Percentiles rank a stretch among this genome's conserved stretches.
Evolutionary conservation across 2,113 vertebrate species (phyloP).

Genomic region (Archocentrus centrarchus): DNA sequence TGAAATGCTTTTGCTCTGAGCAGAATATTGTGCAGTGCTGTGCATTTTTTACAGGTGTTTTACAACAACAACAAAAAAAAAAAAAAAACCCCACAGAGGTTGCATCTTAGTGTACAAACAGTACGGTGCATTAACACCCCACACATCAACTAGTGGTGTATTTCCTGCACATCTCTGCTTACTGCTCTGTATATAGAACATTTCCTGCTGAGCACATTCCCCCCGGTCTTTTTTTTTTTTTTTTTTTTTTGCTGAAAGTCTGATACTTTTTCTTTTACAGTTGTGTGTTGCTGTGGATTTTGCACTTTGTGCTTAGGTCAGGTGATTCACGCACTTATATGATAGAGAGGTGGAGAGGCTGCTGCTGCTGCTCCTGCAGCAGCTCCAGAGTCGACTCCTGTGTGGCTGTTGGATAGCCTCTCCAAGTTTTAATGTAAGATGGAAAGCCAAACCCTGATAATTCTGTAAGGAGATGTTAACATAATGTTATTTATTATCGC

Average conservation of each 20-base stretch:
- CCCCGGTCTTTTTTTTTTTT: background rate
- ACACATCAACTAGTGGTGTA: background rate
- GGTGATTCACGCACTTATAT: slow-evolving; percentile 1
- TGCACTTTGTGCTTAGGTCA: slow-evolving; percentile 20
- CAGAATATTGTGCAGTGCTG: background rate
- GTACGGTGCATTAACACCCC: slow-evolving; percentile 13
- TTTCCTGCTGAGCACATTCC: slow-evolving; percentile 31
- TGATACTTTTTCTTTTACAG: background rate
- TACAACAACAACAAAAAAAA: background rate
- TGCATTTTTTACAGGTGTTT: slow-evolving; percentile 4
- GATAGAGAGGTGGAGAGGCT: slow-evolving; percentile 16
- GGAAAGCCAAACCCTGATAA: background rate
- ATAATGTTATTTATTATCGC: slow-evolving; percentile 22
- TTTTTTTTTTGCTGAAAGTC: background rate
- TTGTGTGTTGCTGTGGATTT: background rate
- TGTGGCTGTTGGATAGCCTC: slow-evolving; percentile 23
- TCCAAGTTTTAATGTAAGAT: slow-evolving; percentile 23
- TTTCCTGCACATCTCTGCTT: slow-evolving; percentile 19
- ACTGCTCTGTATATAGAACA: slow-evolving; percentile 18
- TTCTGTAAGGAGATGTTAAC: slow-evolving; percentile 13
- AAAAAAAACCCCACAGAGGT: slow-evolving; percentile 18
- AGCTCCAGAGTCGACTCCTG: slow-evolving; percentile 22
- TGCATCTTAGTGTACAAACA: slow-evolving; percentile 4
- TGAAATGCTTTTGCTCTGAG: background rate
- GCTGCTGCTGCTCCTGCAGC: background rate